A percentile compares a stretch with the other conserved stretches of the same genome.
Conservation (phyloP, 35 echinoderm and acorn worm species). For the Chiridota heheva region DNA sequence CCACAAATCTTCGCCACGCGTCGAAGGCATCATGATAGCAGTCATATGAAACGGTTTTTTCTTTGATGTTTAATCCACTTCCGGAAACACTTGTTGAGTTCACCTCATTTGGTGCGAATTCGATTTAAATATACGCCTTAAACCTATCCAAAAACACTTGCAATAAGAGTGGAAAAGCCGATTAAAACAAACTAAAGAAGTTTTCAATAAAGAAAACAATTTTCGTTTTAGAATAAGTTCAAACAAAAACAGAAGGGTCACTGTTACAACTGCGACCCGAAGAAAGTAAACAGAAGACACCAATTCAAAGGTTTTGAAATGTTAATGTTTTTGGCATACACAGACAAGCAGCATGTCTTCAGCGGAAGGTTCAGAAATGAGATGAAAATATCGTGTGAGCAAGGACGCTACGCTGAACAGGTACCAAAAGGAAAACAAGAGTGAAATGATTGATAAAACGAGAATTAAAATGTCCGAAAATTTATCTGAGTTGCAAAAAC, state of each 20-base stretch:
- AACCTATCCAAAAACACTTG: too few species aligned
- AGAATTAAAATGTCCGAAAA: conserved; percentile 68
- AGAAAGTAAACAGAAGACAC: conserved; percentile 29
- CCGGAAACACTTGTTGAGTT: too few species aligned
- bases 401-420: conserved; percentile 10
- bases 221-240: conserved; percentile 27
- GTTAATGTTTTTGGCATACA: background rate
- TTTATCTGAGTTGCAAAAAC: conserved; percentile 72
- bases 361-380: background rate
- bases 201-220: too few species aligned
- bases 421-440: background rate
- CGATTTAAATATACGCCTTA: too few species aligned
- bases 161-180: too few species aligned
- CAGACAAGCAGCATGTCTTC: background rate
- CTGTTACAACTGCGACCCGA: conserved; percentile 43
- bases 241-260: conserved; percentile 38
- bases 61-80: too few species aligned
- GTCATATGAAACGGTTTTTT: too few species aligned
- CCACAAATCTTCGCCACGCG: too few species aligned
- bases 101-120: too few species aligned
- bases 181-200: too few species aligned
- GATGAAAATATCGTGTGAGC: background rate
- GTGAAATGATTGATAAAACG: conserved; percentile 38
- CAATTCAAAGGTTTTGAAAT: conserved; percentile 24
- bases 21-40: too few species aligned